phyloP scores from a whole-genome alignment of 2,797 vertebrate genomes.

The Tachyglossus aculeatus region DNA sequence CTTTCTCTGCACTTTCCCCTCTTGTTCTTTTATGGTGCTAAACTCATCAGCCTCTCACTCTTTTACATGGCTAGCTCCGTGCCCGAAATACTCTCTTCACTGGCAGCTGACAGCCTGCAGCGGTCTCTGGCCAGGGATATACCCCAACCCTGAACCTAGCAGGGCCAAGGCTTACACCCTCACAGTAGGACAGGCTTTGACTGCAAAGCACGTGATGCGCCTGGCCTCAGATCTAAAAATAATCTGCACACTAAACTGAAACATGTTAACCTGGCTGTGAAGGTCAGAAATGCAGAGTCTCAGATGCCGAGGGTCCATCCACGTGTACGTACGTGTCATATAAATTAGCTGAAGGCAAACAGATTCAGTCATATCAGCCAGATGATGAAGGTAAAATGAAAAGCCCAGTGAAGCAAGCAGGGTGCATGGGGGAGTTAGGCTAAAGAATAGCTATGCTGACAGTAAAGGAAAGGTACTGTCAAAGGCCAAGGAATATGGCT shows the following conservation, averaged over 20 bases:
- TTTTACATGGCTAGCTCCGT: not conserved
- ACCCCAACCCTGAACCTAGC: not conserved
- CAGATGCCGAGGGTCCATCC: accelerated
- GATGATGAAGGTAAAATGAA: not conserved
- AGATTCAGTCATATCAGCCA: not conserved
- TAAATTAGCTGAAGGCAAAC: too few species aligned
- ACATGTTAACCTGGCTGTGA: not conserved
- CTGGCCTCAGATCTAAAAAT: not conserved
- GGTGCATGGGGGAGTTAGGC: not conserved
- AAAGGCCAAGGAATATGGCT: too few species aligned
- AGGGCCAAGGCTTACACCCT: not conserved
- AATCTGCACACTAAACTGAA: not conserved
- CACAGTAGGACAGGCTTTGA: not conserved
- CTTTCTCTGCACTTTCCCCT: not conserved
- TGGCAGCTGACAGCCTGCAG: not conserved
- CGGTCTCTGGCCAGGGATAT: not conserved
- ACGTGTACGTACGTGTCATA: not conserved
- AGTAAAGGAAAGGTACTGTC: not conserved
- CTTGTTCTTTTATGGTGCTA: not conserved
- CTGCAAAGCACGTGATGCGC: not conserved
- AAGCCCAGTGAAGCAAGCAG: not conserved
- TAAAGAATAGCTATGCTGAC: not conserved
- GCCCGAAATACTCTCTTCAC: not conserved
- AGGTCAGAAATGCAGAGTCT: not conserved
- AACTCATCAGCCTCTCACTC: not conserved